Base-by-base conservation (phyloP, 1,140 invertebrate species). In the Drosophila orosa region DNA sequence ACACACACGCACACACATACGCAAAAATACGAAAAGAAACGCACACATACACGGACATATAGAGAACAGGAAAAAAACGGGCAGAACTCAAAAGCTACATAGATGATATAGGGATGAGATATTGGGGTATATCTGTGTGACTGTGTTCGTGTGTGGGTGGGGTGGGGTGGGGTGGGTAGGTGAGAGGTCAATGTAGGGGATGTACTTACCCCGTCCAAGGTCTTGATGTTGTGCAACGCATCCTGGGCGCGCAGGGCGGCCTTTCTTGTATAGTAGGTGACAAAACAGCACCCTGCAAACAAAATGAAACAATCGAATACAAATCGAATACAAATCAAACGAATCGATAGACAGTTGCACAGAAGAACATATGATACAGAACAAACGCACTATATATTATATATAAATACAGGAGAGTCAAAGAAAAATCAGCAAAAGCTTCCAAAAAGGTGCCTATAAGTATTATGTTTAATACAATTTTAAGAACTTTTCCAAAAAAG, bases 271-370 rank as follows among this genome's bases (percentile, higher is more conserved):
- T 96, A 99, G 94, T 98, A 99, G 84, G 98, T 99, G 86, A 99
- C 98, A 95, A 99, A 99, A 95, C 99, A 99, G 94, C 99, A 99
- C 92, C 99, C 98, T 99, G 95, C 56, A 96, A 97, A 98, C 99
- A 61, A 97, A 97, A 80, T 76, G 60, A 90, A 91, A 91, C 83
- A 91, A 80, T 80, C 86, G 89, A 79, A 89, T 89, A 89, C 80
- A 87, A 89, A 80, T 80, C 87, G 85, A 79, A 90, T 89, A 89
- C 80, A 87, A 67, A 45, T 62, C 58, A 69, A 74, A 79, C 56
- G 57, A 63, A 67, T 82, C 76, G 76, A 66, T 77, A 79, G 72
- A 87, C 80, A 86, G 47, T 57, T 52, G 68, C 66, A 87, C 65
- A 85, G 31, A 54, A 54, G 61, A 78, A 85, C 76, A 60, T 77